Evolutionary conservation across 2,888 invertebrate species (phyloP), one percentile per base, ranked within the genome.

Genomic region (Agrypnus murinus): DNA sequence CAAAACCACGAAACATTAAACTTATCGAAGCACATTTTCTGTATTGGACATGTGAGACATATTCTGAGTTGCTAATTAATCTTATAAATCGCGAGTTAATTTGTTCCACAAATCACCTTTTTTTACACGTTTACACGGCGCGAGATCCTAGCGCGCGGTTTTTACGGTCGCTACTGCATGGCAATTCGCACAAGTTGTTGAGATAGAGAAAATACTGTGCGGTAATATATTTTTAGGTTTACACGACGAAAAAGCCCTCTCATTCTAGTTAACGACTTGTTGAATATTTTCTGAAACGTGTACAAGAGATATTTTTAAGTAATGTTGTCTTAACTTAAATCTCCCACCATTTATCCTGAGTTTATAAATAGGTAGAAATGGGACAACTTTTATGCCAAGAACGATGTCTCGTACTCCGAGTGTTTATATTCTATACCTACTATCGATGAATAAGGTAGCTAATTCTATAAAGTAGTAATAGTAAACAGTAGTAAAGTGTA

Each of bases 151-250:
- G 19, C 48, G 46, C 48, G 34, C 19, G 36, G 62, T 48, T 48
- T 38, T 46, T 36, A n/a, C 45, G 32, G 32, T 19, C 34, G 62
- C 62, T 36, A 64, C 64, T 64, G 53, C 53, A 50, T 53, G 53
- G 25, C 12, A 34, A 64, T 64, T 64, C 64, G 50, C 53, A 64
- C 64, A 64, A 64, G 64, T 64, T 64, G 64, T 64, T 53, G 50
- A 53, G 53, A 64, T 43, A 53, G 53, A 40, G 53, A 64, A 59
- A 25, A 60, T 46, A 25, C 25, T 50, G 19, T 40, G 38, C 53
- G 40, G 53, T 50, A 40, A 48, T 19, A 59, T 43, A 64, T 53
- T 58, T 43, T 43, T 58, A 55, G 48, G 9, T 40, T n/a, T 53
- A 43, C 43, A 53, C 43, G 31, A 17, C 34, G n/a, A 36, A 48